Percentiles rank a stretch among this genome's conserved stretches.
Conservation (phyloP, 2,113 vertebrate species). For the Scomber colias region DNA sequence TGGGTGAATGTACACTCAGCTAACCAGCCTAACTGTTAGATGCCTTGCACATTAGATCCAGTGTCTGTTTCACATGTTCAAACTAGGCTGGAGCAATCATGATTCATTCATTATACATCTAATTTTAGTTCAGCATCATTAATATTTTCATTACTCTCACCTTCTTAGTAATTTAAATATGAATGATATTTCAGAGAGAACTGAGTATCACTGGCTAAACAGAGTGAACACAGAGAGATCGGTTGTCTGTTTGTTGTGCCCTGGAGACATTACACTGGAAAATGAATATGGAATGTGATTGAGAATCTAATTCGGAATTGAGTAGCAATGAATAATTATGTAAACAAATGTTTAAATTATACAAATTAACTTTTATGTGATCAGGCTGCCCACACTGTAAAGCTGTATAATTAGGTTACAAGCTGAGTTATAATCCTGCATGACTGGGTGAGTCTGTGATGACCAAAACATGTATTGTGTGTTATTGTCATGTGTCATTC, state of each 20-base stretch:
- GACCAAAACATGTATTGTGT: conserved; percentile 47
- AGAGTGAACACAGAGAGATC: not conserved
- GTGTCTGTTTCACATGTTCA: not conserved
- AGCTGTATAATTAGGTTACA: not conserved
- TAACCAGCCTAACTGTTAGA: conserved; percentile 3
- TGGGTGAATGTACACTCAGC: conserved; percentile 32
- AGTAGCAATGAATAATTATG: not conserved
- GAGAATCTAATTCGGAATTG: not conserved
- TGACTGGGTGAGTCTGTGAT: conserved; percentile 37
- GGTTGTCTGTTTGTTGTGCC: conserved; percentile 10
- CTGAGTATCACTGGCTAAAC: not conserved
- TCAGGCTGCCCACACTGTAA: not conserved
- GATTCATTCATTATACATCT: not conserved
- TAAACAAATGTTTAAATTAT: not conserved
- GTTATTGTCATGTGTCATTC: conserved; percentile 41
- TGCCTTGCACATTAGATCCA: conserved; percentile 5
- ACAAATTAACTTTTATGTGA: conserved; percentile 9
- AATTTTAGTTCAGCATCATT: not conserved
- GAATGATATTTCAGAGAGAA: not conserved
- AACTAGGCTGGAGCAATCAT: not conserved
- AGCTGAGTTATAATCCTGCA: not conserved
- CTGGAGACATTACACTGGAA: not conserved
- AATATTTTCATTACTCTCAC: not conserved
- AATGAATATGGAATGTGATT: not conserved
- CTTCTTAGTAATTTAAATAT: conserved; percentile 4